phyloP scores from a whole-genome alignment of 1,140 invertebrate genomes.

The Arion vulgaris region DNA sequence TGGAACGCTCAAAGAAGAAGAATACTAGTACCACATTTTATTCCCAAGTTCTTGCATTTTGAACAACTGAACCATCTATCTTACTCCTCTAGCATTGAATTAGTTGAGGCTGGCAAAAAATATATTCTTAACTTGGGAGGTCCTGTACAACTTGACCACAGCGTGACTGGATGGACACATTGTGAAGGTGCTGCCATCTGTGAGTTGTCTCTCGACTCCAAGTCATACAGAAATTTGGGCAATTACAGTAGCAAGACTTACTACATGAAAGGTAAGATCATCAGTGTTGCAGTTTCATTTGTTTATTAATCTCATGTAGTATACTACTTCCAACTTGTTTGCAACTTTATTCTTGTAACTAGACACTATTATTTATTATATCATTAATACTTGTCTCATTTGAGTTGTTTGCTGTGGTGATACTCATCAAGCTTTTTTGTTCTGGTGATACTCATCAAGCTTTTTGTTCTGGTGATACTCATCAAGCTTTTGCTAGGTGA shows the following conservation, averaged over 20 bases:
- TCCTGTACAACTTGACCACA: constrained; percentile 1
- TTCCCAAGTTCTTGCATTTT: too few species aligned
- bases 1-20: too few species aligned
- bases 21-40: too few species aligned
- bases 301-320: neutral
- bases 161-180: neutral
- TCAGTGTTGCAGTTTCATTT: neutral
- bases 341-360: neutral
- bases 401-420: neutral
- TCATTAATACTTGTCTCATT: neutral
- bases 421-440: neutral
- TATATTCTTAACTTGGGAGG: constrained; percentile 51
- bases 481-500: too few species aligned
- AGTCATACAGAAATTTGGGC: constrained; percentile 34
- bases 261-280: constrained; percentile 54
- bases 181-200: constrained; percentile 53
- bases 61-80: neutral
- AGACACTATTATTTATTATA: neutral
- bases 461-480: neutral
- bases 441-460: neutral
- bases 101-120: constrained; percentile 30
- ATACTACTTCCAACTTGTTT: neutral
- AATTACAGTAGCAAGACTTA: constrained; percentile 45
- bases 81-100: constrained; percentile 28
- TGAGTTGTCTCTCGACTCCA: constrained; percentile 20